Evolutionary conservation across 2,113 vertebrate species (phyloP), one percentile per base, ranked within the genome.

Genomic region (Ovis canadensis): DNA sequence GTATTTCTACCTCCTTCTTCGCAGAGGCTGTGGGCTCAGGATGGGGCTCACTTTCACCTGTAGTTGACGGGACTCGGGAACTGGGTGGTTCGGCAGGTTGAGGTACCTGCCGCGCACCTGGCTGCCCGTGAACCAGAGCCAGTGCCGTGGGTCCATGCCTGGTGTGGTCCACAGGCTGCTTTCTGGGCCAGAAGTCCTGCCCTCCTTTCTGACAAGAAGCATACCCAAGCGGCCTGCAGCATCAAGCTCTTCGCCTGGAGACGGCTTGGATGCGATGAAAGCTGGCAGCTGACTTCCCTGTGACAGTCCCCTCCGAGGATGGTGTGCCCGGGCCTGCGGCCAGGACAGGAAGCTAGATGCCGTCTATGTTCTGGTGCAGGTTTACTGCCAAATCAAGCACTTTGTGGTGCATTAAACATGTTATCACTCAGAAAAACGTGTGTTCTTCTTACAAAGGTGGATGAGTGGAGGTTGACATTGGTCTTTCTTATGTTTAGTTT

Each of bases 51-150:
- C 31, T 43, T 1, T 19, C 52, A 9, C 50, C 7, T 2, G 36
- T 6, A 0, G 14, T 0, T 0, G 4, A 29, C 9, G 0, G 62
- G 67, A 10, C 6, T 0, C 0, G 3, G 17, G 60, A 1, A 9
- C 31, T 36, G 3, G 7, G 13, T 29, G 87, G 52, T 15, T 43
- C 31, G 13, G 52, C 52, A n/a, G 62, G 50, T 33, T 15, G 1
- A 23, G 33, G 33, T 54, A 25, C 52, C 17, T 0, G 0, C 33
- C 0, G 0, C 0, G 0, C 12, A 27, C 1, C 50, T 82, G 80
- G 50, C 81, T 5, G n/a, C 80, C 23, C 2, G 0, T 1, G 92
- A 43, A 15, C 8, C 48, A 9, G 36, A 14, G 10, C 59, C 1
- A 3, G 7, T 0, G 52, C 59, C 0, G 0, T 5, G n/a, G n/a